These are phyloP conservation scores for Nasonia oneida DNA, from an alignment of 2,888 invertebrate species.

Conservation along the genomic window DNA sequence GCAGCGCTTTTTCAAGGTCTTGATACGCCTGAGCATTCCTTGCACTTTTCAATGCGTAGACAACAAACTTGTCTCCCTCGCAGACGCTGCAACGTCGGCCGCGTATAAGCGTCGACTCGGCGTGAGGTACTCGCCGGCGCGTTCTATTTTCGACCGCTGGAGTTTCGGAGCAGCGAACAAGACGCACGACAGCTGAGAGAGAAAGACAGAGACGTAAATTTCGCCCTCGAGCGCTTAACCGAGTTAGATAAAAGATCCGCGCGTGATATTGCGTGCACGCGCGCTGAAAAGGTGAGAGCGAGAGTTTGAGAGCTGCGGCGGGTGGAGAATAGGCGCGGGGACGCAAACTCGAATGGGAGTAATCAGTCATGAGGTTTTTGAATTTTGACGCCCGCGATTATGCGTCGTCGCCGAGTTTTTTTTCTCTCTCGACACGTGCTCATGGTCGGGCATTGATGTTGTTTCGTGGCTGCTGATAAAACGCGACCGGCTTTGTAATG, in stretches of 20 bases:
- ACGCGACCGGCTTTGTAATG: not conserved
- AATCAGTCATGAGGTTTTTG: not conserved
- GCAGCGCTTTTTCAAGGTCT: constrained; percentile 22
- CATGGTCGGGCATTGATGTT: too few relatives aligned
- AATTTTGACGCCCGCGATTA: not conserved
- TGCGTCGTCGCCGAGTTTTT: too few relatives aligned
- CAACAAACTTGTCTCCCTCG: not conserved
- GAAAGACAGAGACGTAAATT: not conserved
- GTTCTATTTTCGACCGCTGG: not conserved
- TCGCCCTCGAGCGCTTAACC: constrained; percentile 1
- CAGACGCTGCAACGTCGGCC: not conserved
- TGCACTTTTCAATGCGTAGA: not conserved
- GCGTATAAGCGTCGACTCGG: not conserved
- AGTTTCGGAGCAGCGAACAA: not conserved
- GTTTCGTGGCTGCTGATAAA: not conserved
- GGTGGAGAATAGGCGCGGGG: not conserved
- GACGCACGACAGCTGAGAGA: not conserved
- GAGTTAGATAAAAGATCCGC: constrained; percentile 15
- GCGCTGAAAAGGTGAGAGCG: constrained; percentile 2
- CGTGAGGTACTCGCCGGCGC: not conserved
- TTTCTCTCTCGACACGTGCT: too few relatives aligned
- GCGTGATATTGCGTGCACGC: not conserved
- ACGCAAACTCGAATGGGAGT: not conserved
- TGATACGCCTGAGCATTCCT: not conserved
- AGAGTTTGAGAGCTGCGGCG: not conserved